Evolutionary conservation across 2,797 vertebrate genomes (phyloP).

Genomic region (Adrianichthys oophorus): DNA sequence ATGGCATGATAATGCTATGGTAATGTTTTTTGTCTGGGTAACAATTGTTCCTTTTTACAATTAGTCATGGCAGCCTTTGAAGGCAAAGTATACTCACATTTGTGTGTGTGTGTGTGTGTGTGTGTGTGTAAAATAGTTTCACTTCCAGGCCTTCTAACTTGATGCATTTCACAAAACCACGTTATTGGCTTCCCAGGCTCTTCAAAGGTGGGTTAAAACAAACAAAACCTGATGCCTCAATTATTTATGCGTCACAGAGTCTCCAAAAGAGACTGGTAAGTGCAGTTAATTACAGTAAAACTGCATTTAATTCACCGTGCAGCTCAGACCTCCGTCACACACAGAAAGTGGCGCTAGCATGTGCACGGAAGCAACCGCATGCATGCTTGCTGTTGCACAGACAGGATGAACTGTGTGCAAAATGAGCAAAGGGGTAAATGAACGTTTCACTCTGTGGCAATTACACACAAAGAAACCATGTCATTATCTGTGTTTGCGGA

Average conservation of each 20-base stretch:
- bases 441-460: slow-evolving; percentile 73
- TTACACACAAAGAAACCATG: slow-evolving; percentile 76
- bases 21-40: slow-evolving; percentile 49
- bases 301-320: slow-evolving; percentile 75
- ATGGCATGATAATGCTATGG: slow-evolving; percentile 53
- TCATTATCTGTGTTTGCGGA: slow-evolving; percentile 75
- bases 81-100: slow-evolving; percentile 30
- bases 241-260: slow-evolving; percentile 76
- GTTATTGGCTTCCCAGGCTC: slow-evolving; percentile 64
- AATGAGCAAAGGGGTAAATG: slow-evolving; percentile 58
- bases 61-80: slow-evolving; percentile 12
- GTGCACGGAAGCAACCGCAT: slow-evolving; percentile 13
- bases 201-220: slow-evolving; percentile 78
- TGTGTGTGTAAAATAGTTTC: slow-evolving; percentile 15
- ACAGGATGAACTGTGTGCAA: slow-evolving; percentile 48
- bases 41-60: slow-evolving; percentile 32
- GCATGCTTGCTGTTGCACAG: slow-evolving; percentile 3
- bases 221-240: slow-evolving; percentile 78
- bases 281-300: slow-evolving; percentile 78
- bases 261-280: slow-evolving; percentile 75
- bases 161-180: slow-evolving; percentile 49
- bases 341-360: slow-evolving; percentile 23
- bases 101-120: slow-evolving; percentile 9
- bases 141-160: slow-evolving; percentile 46
- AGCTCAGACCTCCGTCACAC: slow-evolving; percentile 69